Conservation (phyloP, 2,797 vertebrate species). For the Anguilla anguilla region DNA sequence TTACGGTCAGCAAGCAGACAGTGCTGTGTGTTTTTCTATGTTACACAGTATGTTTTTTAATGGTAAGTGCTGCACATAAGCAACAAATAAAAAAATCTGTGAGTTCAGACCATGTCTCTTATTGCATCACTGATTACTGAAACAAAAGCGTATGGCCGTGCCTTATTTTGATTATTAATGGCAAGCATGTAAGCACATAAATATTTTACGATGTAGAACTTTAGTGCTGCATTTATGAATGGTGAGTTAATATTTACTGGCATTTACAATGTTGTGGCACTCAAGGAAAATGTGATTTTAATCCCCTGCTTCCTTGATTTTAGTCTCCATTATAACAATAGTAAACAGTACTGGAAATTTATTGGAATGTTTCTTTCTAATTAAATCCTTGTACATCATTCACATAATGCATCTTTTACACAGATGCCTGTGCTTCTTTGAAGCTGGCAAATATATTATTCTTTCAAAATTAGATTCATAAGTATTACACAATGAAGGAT, state of each 20-base stretch:
- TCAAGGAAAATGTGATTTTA: neutral
- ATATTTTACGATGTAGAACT: neutral
- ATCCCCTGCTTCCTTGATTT: neutral
- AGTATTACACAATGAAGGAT: neutral
- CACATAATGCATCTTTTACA: neutral
- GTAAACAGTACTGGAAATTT: neutral
- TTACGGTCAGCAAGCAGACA: neutral
- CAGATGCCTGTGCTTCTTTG: neutral
- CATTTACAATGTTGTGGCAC: neutral
- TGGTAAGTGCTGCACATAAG: neutral
- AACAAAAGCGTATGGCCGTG: neutral
- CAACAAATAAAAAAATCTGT: neutral
- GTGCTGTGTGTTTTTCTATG: neutral
- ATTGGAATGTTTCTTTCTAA: neutral
- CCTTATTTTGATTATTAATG: neutral
- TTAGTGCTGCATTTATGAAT: neutral
- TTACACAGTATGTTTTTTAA: neutral
- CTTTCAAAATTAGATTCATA: neutral
- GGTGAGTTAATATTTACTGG: neutral
- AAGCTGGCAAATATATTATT: neutral
- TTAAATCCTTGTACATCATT: neutral
- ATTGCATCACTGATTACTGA: neutral
- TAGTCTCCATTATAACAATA: neutral
- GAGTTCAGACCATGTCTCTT: neutral
- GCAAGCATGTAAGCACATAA: neutral